phyloP scores from a whole-genome alignment of 2,888 invertebrate species.

The Pediacus dermestoides region DNA sequence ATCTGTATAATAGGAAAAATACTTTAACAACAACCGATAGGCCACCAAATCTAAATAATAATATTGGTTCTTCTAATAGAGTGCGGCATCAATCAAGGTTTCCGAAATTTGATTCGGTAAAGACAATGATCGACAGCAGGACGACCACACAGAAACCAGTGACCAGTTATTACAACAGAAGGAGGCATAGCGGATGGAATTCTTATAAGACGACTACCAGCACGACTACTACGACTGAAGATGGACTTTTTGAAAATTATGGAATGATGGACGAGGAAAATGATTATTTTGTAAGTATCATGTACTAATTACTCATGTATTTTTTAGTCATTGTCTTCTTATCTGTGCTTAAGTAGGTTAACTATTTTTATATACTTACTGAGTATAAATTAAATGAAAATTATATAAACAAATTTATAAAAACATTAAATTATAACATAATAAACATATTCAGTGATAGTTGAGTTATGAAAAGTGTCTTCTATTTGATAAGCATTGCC shows the following conservation, averaged over 20 bases:
- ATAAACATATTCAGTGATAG: no score
- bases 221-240: conserved; percentile 19
- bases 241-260: conserved; percentile 22
- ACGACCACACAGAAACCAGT: conserved; percentile 9
- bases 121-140: conserved; percentile 25
- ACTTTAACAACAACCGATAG: neutral
- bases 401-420: no score
- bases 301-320: no score
- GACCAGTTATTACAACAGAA: conserved; percentile 7
- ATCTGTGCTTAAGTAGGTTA: no score
- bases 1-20: neutral
- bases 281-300: conserved; percentile 23
- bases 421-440: no score
- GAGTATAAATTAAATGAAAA: no score
- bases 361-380: no score
- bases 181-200: conserved; percentile 22
- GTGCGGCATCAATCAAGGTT: conserved; percentile 30
- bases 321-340: no score
- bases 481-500: no score
- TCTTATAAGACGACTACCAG: conserved; percentile 21
- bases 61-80: conserved; percentile 9
- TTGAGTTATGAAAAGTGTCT: no score
- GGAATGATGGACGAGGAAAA: conserved; percentile 22
- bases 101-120: conserved; percentile 33
- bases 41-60: neutral